Percentiles rank a stretch among this genome's conserved stretches.
phyloP scores from a whole-genome alignment of 1,140 invertebrate genomes.

The Orussus abietinus region DNA sequence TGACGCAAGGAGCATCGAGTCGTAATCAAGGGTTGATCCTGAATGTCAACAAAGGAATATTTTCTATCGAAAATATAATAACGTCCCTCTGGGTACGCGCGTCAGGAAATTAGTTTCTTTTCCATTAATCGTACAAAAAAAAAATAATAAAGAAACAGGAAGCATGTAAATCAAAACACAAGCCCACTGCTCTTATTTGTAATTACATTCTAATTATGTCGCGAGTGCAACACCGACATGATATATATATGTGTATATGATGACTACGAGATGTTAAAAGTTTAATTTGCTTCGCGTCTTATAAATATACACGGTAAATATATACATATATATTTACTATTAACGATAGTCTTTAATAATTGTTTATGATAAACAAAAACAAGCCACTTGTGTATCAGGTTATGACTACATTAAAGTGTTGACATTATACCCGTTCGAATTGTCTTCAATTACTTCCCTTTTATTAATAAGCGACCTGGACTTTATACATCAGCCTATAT shows the following conservation, averaged over 20 bases:
- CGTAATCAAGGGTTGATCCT: no score
- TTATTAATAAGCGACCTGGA: no score
- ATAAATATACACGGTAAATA: slow-evolving; percentile 19
- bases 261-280: slow-evolving; percentile 29
- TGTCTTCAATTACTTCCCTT: slow-evolving; percentile 12
- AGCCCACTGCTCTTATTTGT: not conserved
- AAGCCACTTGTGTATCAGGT: slow-evolving; percentile 45
- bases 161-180: not conserved
- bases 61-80: no score
- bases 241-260: slow-evolving; percentile 30
- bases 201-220: slow-evolving; percentile 7
- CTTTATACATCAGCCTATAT: no score
- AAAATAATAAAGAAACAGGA: no score
- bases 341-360: slow-evolving; percentile 40
- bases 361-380: slow-evolving; percentile 46
- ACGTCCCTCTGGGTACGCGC: no score
- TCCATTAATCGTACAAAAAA: no score
- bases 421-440: slow-evolving; percentile 45
- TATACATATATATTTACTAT: slow-evolving; percentile 35
- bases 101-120: no score
- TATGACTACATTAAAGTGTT: slow-evolving; percentile 52
- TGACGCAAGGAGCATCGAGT: no score
- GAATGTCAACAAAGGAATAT: no score
- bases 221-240: slow-evolving; percentile 23
- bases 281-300: slow-evolving; percentile 43